Base-by-base conservation (phyloP, 2,797 vertebrate genomes). In the Mastacembelus armatus region DNA sequence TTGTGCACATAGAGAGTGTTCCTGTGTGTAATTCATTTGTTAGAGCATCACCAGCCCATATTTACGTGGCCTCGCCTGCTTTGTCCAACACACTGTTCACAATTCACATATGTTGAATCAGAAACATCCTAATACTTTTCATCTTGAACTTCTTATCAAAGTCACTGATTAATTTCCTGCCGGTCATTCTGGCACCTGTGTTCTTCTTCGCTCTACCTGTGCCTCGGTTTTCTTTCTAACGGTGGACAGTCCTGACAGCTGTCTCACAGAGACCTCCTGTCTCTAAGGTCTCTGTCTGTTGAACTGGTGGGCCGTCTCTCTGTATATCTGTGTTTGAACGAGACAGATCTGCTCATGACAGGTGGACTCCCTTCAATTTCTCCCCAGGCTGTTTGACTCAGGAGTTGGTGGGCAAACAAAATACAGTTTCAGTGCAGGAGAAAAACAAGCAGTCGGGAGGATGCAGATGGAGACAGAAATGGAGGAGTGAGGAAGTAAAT, bases 261-360 rank as follows among this genome's bases (percentile, higher is more conserved):
- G 51, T 74, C 57, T 71, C 47, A 48, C 15, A 36, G 39, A 65
- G 58, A 66, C 75, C 64, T 39, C 62, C 64, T 56, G 24, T 78
- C n/a, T n/a, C n/a, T 72, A 75, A 72, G 5, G 32, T 40, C n/a
- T n/a, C n/a, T n/a, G n/a, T 61, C 27, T 10, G n/a, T 4, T 58
- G 50, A 71, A 47, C 60, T 55, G 55, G 22, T 76, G 69, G 66
- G 33, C 15, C 69, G 78, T 74, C 56, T 66, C 73, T 58, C 43
- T 61, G 21, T 10, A 45, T 67, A n/a, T 39, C 40, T 44, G 60
- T 62, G 45, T 66, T 21, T 38, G 35, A 57, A 66, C 58, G 68
- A 72, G 35, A 68, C 57, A 44, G 54, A 56, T 63, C 62, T 43
- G 4, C 52, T 15, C 24, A 42, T 70, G 82, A 78, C 77, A 70